Base-by-base conservation (phyloP, 2,113 vertebrate genomes). In the Chunga burmeisteri region DNA sequence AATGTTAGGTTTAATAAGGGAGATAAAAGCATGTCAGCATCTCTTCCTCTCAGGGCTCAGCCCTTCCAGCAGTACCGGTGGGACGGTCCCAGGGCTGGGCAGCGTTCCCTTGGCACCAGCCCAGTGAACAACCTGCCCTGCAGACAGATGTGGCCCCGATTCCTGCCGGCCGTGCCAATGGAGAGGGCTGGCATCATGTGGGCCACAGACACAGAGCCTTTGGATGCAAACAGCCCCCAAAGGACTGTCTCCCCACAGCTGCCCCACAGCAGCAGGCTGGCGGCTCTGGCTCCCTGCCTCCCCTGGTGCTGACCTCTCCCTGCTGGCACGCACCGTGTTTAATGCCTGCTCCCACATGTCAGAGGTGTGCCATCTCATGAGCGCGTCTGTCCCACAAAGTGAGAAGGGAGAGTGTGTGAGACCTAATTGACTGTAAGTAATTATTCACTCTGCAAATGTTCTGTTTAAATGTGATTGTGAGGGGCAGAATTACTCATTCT, bases 371-470 rank as follows among this genome's bases (percentile, higher is more conserved):
- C 52, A 11, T 86, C 98, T 98, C 96, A 90, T 98, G 98, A 98
- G 96, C 3, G 0, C 1, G 38, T 63, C 96, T 86, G 97, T 94
- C 95, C 97, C 97, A 97, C 94, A 96, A 96, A 98, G 96, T 97
- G 98, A 96, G 96, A 81, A 94, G 95, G 93, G 94, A 96, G 96
- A 91, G 63, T 1, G 23, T 5, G 1, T 88, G 90, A 96, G 96
- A 88, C 93, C 97, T 98, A 98, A 98, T 98, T 98, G 98, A 98
- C 98, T 98, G 98, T 97, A 97, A 97, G 98, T 98, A 98, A 98
- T 98, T 98, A 98, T 98, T 98, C 98, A 97, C 97, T 94, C 95
- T 3, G 53, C 93, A 94, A 96, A 95, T 55, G 92, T 91, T 97
- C 96, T 96, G 94, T 95, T 96, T 97, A 98, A 98, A 98, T 96